Evolutionary conservation across 2,797 vertebrate species (phyloP), one percentile per base, ranked within the genome.

Genomic region (Trichosurus vulpecula): DNA sequence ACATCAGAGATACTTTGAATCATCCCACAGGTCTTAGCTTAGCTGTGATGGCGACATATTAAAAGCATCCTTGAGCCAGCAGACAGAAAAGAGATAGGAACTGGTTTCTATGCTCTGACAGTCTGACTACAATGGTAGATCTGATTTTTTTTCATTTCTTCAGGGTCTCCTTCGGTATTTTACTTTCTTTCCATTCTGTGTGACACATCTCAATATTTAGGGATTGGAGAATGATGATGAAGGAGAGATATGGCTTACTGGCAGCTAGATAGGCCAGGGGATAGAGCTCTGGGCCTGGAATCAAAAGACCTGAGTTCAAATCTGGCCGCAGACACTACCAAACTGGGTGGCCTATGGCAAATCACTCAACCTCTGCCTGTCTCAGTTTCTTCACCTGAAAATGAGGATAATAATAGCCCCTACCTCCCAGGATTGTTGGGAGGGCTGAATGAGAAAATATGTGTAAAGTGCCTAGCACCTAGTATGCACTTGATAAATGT

Each of bases 1-100:
- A 94, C 61, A 93, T 53, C 90, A 55, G 29, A 95, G 52, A 41
- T 81, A 0, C 81, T 94, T 94, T 95, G 89, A 81, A 57, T 29
- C 66, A 29, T 25, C 54, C 16, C 25, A 91, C 94, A 55, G 27
- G 3, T 57, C 90, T 25, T 95, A 81, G 8, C n/a, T 25, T 95
- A 81, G n/a, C n/a, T 81, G 16, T 81, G n/a, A 81, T 19, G 19
- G 66, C 31, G 19, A 81, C n/a, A 22, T 66, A 66, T 47, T 41
- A 19, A 47, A 81, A 81, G 66, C 66, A 81, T 47, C 66, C 16
- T 81, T 47, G n/a, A 47, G 66, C n/a, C 66, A 81, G 8, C 6
- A 81, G 16, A n/a, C 16, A 81, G n/a, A 81, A 41, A 81, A 81
- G n/a, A 22, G 22, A 41, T 74, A 74, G 25, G 66, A 81, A 81